A percentile compares a stretch with the other conserved stretches of the same genome.
phyloP scores from a whole-genome alignment of 2,797 vertebrate genomes.

The Mastacembelus armatus region DNA sequence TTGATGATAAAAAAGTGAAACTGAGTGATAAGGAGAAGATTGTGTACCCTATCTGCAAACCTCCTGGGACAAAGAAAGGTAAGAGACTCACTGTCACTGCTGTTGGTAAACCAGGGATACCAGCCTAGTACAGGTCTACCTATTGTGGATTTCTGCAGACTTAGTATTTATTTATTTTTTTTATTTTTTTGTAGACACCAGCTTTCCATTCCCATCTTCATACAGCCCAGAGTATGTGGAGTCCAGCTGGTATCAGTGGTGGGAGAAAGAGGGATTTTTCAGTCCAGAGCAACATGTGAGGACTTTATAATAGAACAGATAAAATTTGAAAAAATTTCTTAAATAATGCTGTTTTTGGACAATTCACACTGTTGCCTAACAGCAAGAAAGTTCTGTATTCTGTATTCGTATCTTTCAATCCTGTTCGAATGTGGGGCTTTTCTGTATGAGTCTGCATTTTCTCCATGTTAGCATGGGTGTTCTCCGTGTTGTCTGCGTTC shows the following conservation, averaged over 20 bases:
- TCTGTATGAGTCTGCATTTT: too few relatives aligned
- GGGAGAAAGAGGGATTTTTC: slow-evolving; percentile 91
- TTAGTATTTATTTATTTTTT: not conserved
- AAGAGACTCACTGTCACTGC: not conserved
- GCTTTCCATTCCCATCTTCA: slow-evolving; percentile 77
- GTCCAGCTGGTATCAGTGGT: slow-evolving; percentile 92
- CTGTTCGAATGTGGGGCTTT: too few relatives aligned
- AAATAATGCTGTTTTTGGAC: not conserved
- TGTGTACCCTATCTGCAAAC: slow-evolving; percentile 79
- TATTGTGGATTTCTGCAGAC: not conserved
- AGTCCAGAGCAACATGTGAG: slow-evolving; percentile 89
- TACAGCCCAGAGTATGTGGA: slow-evolving; percentile 92
- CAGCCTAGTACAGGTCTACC: not conserved
- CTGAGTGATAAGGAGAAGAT: slow-evolving; percentile 84
- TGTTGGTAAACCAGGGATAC: too few relatives aligned
- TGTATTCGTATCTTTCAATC: too few relatives aligned
- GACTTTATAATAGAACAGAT: not conserved
- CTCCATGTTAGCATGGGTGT: too few relatives aligned
- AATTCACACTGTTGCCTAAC: too few relatives aligned
- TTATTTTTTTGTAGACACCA: slow-evolving; percentile 80
- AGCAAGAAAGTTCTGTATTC: too few relatives aligned
- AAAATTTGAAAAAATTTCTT: not conserved
- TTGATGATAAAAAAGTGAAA: slow-evolving; percentile 54
- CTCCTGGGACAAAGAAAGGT: slow-evolving; percentile 90
- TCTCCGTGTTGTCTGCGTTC: too few relatives aligned